These are phyloP conservation scores for Eudyptes chrysolophus DNA, from an alignment of 2,113 vertebrate genomes.

Conservation along the genomic window DNA sequence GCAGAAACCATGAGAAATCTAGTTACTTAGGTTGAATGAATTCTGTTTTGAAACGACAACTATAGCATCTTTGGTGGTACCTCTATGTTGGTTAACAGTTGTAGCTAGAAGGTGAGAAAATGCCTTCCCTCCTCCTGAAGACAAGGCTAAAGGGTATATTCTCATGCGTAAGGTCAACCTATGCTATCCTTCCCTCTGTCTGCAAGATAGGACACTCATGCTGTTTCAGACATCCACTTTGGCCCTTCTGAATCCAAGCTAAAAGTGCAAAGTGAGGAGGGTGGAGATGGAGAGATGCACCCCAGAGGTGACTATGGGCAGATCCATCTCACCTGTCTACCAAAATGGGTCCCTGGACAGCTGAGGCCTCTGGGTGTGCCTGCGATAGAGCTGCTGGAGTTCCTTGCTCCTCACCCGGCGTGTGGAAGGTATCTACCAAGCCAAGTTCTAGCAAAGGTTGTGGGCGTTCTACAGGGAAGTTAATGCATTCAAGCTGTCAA, in stretches of 20 bases:
- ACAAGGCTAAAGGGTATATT: background rate
- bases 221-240: fast-evolving
- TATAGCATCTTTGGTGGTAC: background rate
- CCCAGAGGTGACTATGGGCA: background rate
- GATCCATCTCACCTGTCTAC: background rate
- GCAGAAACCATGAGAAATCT: background rate
- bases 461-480: constrained; percentile 37
- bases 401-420: background rate
- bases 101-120: background rate
- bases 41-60: background rate
- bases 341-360: fast-evolving
- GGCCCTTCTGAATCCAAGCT: background rate
- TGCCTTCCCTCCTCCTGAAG: background rate
- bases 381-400: background rate
- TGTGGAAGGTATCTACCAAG: constrained; percentile 46
- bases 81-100: background rate
- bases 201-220: fast-evolving
- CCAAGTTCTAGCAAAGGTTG: constrained; percentile 38
- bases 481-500: constrained; percentile 65
- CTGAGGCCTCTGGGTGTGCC: background rate
- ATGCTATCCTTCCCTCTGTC: background rate
- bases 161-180: fast-evolving
- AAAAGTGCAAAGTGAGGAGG: background rate
- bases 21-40: background rate
- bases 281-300: no score